A percentile compares a stretch with the other conserved stretches of the same genome.
Conservation (phyloP, 2,888 invertebrate genomes). For the Carterocephalus palaemon region DNA sequence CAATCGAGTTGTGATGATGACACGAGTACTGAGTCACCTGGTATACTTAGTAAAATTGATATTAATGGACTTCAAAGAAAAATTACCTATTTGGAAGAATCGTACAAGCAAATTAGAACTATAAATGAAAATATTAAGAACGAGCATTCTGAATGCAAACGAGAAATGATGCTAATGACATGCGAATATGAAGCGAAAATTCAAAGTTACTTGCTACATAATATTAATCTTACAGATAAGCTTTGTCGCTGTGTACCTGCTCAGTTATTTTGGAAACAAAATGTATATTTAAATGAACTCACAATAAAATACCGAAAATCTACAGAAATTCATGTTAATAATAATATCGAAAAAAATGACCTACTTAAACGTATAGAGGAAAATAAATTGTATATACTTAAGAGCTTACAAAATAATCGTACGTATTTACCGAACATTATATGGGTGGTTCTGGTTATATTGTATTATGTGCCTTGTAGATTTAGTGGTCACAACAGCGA, state of each 20-base stretch:
- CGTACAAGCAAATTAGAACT: conserved; percentile 65
- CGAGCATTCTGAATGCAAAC: conserved; percentile 67
- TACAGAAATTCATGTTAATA: conserved; percentile 45
- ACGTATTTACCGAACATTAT: conserved; percentile 1
- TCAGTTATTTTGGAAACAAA: conserved; percentile 73
- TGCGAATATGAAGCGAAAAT: conserved; percentile 64
- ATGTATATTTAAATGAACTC: conserved; percentile 70
- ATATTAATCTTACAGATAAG: conserved; percentile 66
- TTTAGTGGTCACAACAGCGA: no score
- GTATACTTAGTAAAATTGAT: conserved; percentile 47
- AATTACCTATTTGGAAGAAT: conserved; percentile 63
- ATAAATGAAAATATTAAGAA: conserved; percentile 74
- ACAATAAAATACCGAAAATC: conserved; percentile 72
- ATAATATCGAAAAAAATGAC: conserved; percentile 37
- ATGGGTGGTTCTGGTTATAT: no score
- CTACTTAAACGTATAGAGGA: conserved; percentile 43
- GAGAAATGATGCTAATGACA: conserved; percentile 62
- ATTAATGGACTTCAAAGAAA: conserved; percentile 55
- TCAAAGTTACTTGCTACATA: conserved; percentile 56
- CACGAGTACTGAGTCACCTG: conserved; percentile 59
- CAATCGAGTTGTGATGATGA: conserved; percentile 55
- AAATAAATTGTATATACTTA: conserved; percentile 67
- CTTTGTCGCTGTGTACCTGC: conserved; percentile 67
- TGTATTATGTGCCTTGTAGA: no score
- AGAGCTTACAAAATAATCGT: conserved; percentile 39